Conservation (phyloP, 2,113 vertebrate genomes). For the Mus pahari region DNA sequence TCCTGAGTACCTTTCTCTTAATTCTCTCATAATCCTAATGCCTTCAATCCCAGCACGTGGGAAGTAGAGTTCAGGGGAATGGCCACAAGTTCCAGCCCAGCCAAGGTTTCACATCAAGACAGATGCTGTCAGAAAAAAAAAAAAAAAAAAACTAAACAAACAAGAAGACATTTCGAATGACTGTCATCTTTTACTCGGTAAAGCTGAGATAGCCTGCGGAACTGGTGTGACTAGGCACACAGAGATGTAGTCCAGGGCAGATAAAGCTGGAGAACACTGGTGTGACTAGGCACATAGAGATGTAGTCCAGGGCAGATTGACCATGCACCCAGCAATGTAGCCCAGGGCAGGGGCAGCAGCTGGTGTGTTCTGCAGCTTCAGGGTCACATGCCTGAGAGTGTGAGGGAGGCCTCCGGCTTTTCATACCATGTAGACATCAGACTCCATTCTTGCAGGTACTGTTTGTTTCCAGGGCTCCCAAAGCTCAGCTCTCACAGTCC, state of each 20-base stretch:
- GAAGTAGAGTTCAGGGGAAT: not conserved
- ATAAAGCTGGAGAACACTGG: not conserved
- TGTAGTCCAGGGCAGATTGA: not conserved
- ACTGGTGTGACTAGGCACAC: not conserved
- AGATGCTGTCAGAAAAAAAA: not conserved
- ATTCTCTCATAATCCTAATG: not conserved
- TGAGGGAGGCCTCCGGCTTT: not conserved
- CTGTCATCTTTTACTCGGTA: not conserved
- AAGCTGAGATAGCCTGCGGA: not conserved
- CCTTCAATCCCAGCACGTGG: not conserved
- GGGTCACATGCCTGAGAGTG: not conserved
- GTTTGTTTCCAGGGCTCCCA: not conserved
- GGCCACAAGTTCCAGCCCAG: not conserved
- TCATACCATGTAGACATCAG: not conserved
- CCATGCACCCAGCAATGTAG: not conserved
- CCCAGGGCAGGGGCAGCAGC: not conserved
- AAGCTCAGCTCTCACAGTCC: not conserved
- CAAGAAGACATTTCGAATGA: not conserved
- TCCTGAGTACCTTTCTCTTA: not conserved
- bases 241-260: not conserved
- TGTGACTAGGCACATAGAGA: too few species aligned
- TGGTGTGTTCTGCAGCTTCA: not conserved
- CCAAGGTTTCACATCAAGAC: not conserved
- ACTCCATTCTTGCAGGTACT: too few species aligned
- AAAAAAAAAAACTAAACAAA: too few species aligned